Base-by-base conservation (phyloP, 2,797 vertebrate genomes). In the Crenichthys baileyi region DNA sequence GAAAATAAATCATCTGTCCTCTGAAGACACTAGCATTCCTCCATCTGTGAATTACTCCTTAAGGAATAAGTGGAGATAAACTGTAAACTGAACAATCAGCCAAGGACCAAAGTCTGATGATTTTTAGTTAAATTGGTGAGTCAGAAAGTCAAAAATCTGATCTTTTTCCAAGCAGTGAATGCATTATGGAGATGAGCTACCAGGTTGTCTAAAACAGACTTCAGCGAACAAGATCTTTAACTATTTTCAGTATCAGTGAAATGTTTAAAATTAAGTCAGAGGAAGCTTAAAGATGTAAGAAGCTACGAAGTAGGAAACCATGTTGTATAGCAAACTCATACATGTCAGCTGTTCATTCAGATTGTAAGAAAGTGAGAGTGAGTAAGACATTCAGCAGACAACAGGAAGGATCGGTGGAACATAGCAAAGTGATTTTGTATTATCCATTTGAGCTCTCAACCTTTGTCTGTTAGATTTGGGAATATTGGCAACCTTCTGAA, bases 1-100 rank as follows among this genome's bases (percentile, higher is more conserved):
- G 22, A 68, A 44, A 44, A 68, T n/a, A 3, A n/a, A 41, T 46
- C 2, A 22, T 41, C 18, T 65, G 61, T 22, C 7, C 7, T 65
- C 36, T 65, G 16, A 20, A 46, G 44, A 31, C 53, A 24, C 2
- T 5, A 53, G 20, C 4, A 5, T 13, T 26, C 22, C 39, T 24
- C 22, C 39, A 44, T 68, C 63, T 65, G 4, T 6, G 22, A 8
- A 71, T 51, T 75, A 58, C 79, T 83, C 76, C 46, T 22, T n/a
- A 41, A 61, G 48, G 12, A 72, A 48, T 72, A 46, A 63, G 20
- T 4, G 15, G 11, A 51, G 50, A 51, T 51, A 36, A 36, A 36
- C 36, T 36, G 36, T 36, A 36, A 36, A 26, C 24, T 58, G 9
- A 26, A 8, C 26, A 55, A 55, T 24, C 20, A 55, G 20, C 53